Evolutionary conservation across 53 echinoderm and acorn worm genomes (phyloP).

Genomic region (Echinarachnius parma): DNA sequence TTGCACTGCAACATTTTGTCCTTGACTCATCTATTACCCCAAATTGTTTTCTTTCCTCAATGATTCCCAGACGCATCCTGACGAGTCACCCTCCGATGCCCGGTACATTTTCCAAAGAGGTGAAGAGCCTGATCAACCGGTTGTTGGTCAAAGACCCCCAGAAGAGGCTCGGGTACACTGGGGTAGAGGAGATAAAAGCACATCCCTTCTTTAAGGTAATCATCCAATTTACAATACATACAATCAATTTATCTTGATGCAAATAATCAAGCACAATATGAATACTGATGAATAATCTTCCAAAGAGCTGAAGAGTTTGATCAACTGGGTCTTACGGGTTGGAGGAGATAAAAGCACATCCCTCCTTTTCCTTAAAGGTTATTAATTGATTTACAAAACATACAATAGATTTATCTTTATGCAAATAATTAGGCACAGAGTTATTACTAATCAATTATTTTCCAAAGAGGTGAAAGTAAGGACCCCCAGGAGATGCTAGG

Average conservation of each 20-base stretch:
- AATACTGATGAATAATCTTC: constrained; percentile 36
- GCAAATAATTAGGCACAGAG: not conserved
- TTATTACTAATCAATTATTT: constrained; percentile 5
- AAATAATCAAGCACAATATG: not conserved
- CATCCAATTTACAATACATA: too few relatives aligned
- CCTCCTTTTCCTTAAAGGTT: constrained; percentile 82
- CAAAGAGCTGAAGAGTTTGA: constrained; percentile 70
- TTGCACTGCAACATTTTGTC: too few relatives aligned
- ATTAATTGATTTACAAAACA: too few relatives aligned
- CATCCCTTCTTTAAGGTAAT: constrained; percentile 95
- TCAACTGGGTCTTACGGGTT: constrained; percentile 77
- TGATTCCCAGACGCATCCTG: constrained; percentile 79
- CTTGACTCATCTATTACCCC: too few relatives aligned
- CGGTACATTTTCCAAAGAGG: constrained; percentile 60
- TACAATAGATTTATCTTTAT: too few relatives aligned
- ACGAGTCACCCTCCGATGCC: constrained; percentile 83
- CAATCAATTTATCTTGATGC: too few relatives aligned
- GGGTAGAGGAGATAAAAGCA: constrained; percentile 75
- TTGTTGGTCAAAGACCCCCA: constrained; percentile 76
- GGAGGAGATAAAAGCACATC: constrained; percentile 78
- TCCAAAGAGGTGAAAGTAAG: constrained; percentile 55
- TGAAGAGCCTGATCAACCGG: constrained; percentile 79
- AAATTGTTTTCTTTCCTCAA: too few relatives aligned
- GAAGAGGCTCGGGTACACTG: constrained; percentile 73
- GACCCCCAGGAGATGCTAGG: not conserved